Evolutionary conservation across 1,140 invertebrate genomes (phyloP).

Genomic region (Chlorops oryzae): DNA sequence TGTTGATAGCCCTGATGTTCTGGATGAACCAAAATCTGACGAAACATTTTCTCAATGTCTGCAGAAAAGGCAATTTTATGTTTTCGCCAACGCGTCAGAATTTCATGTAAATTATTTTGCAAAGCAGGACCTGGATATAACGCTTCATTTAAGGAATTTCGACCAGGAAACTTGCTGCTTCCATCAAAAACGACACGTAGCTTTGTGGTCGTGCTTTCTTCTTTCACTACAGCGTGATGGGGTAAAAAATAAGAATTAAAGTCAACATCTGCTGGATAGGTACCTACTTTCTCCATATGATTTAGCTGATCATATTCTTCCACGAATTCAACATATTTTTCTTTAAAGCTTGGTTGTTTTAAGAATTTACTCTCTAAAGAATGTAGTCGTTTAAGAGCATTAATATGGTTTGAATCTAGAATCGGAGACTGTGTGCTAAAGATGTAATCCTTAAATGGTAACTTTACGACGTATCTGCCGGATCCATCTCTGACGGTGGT

Average conservation of each 20-base stretch:
- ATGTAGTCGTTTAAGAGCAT: not conserved
- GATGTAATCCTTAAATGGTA: too few species aligned
- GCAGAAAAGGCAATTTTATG: constrained; percentile 24
- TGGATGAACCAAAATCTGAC: constrained; percentile 34
- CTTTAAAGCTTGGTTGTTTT: not conserved
- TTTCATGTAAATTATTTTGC: constrained; percentile 27
- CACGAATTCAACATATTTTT: not conserved
- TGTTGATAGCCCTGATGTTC: constrained; percentile 33
- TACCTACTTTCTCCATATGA: not conserved
- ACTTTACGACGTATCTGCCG: too few species aligned
- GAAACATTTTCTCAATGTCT: constrained; percentile 48
- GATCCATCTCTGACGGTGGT: too few species aligned
- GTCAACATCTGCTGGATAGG: not conserved
- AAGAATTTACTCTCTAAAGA: not conserved
- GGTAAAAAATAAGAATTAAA: not conserved
- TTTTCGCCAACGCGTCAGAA: constrained; percentile 24
- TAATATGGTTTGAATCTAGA: not conserved
- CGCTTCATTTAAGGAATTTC: too few species aligned
- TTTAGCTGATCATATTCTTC: not conserved
- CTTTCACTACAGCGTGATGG: constrained; percentile 2
- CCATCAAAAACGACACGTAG: too few species aligned
- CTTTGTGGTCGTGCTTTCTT: not conserved
- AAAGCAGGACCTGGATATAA: too few species aligned
- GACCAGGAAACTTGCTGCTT: too few species aligned
- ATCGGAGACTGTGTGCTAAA: too few species aligned